A percentile compares a stretch with the other conserved stretches of the same genome.
phyloP scores from a whole-genome alignment of 1,140 invertebrate genomes.

The Drosophila athabasca region DNA sequence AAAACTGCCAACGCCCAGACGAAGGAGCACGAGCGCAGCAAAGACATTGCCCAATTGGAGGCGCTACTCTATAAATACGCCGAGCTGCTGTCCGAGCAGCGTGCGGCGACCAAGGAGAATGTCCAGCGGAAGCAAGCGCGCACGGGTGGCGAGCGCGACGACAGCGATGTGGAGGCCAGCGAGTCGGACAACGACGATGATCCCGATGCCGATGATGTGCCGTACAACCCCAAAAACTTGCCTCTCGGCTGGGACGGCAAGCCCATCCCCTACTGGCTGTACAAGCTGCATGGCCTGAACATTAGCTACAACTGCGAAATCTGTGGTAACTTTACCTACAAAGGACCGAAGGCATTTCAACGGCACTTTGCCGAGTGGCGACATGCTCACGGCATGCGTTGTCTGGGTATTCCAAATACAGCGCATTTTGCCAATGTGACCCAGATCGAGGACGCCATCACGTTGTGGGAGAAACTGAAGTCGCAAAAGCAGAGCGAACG shows the following conservation, averaged over 20 bases:
- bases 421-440: slow-evolving; percentile 99
- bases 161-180: slow-evolving; percentile 95
- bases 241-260: slow-evolving; percentile 99
- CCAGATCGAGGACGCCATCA: slow-evolving; percentile 98
- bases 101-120: slow-evolving; percentile 97
- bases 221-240: slow-evolving; percentile 99
- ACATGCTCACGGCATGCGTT: slow-evolving; percentile 99
- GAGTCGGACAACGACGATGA: slow-evolving; percentile 95
- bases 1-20: slow-evolving; percentile 87
- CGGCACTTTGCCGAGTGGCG: slow-evolving; percentile 99
- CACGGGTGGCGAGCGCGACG: slow-evolving; percentile 96
- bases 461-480: slow-evolving; percentile 98
- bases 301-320: slow-evolving; percentile 99
- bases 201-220: slow-evolving; percentile 94
- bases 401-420: slow-evolving; percentile 99
- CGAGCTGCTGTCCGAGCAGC: slow-evolving; percentile 92
- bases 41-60: slow-evolving; percentile 93
- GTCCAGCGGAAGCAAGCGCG: slow-evolving; percentile 98
- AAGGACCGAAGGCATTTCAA: slow-evolving; percentile 99
- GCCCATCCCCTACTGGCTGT: slow-evolving; percentile 99
- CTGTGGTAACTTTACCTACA: slow-evolving; percentile 99
- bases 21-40: slow-evolving; percentile 90
- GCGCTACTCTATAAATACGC: slow-evolving; percentile 94
- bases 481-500: slow-evolving; percentile 96
- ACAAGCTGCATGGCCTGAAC: slow-evolving; percentile 99